Percentiles rank a stretch among this genome's conserved stretches.
Evolutionary conservation across 2,113 vertebrate genomes (phyloP).

Genomic region (Elachura formosa): DNA sequence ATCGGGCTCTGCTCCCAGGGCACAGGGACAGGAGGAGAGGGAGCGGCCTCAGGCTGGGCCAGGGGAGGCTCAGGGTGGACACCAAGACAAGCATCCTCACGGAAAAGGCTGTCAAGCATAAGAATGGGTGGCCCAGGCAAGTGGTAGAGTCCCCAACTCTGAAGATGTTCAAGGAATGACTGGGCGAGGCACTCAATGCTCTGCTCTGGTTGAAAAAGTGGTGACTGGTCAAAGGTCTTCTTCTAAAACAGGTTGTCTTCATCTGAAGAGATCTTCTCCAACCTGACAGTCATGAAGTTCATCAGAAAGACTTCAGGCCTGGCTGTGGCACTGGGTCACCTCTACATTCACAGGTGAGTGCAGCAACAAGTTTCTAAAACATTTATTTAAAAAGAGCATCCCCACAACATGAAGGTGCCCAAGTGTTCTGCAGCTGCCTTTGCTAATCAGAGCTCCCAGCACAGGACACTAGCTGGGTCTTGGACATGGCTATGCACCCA

Average conservation of each 20-base stretch:
- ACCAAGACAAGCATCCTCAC: fast-evolving
- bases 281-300: not conserved
- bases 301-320: not conserved
- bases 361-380: not conserved
- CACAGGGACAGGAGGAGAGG: not conserved
- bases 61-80: fast-evolving
- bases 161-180: not conserved
- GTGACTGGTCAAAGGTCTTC: not conserved
- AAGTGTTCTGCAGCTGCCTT: not conserved
- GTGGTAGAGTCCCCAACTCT: too few relatives aligned
- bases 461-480: not conserved
- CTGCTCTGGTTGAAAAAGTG: not conserved
- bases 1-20: fast-evolving
- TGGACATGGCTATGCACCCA: not conserved
- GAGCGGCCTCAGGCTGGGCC: fast-evolving
- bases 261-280: not conserved
- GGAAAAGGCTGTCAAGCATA: not conserved
- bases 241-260: not conserved
- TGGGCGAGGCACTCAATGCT: not conserved
- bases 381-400: not conserved
- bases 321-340: not conserved
- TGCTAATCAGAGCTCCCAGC: not conserved
- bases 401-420: fast-evolving
- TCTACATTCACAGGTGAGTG: not conserved
- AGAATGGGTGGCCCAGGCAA: not conserved